phyloP scores from a whole-genome alignment of 2,797 vertebrate genomes.

The Delichon dasypus region DNA sequence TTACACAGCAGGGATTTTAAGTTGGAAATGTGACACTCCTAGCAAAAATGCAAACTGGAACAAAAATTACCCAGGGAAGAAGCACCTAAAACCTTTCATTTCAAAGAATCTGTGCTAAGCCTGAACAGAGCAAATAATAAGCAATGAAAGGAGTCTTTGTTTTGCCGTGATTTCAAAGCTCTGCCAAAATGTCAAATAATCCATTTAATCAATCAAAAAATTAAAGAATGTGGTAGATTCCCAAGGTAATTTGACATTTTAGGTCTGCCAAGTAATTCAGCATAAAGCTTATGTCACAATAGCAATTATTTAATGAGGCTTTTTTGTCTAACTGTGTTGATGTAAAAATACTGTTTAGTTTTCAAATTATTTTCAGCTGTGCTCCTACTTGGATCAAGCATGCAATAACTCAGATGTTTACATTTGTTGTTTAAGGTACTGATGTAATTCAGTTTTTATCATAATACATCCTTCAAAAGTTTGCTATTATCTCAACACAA shows the following conservation, averaged over 20 bases:
- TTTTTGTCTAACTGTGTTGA: constrained; percentile 69
- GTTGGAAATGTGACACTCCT: constrained; percentile 37
- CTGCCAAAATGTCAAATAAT: constrained; percentile 81
- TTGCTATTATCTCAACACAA: background rate
- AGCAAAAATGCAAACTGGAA: constrained; percentile 52
- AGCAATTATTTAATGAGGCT: constrained; percentile 73
- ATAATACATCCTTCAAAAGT: background rate
- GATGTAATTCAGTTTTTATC: constrained; percentile 54
- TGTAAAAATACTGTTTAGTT: constrained; percentile 70
- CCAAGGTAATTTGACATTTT: constrained; percentile 61
- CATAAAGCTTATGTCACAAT: constrained; percentile 74
- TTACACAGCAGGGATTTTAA: constrained; percentile 54
- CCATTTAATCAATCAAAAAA: constrained; percentile 82
- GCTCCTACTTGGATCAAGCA: constrained; percentile 44
- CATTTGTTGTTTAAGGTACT: constrained; percentile 33
- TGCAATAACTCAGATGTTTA: constrained; percentile 50
- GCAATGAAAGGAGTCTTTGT: constrained; percentile 74
- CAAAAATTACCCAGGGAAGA: constrained; percentile 63
- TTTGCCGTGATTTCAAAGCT: constrained; percentile 67
- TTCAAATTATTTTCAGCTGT: constrained; percentile 72
- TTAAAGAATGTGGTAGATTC: constrained; percentile 73
- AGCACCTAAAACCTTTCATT: constrained; percentile 69
- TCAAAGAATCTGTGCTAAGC: constrained; percentile 64
- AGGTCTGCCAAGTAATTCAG: constrained; percentile 69
- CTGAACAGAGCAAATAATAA: constrained; percentile 71